Conservation (phyloP, 2,888 invertebrate species). For the Emmelina monodactyla region DNA sequence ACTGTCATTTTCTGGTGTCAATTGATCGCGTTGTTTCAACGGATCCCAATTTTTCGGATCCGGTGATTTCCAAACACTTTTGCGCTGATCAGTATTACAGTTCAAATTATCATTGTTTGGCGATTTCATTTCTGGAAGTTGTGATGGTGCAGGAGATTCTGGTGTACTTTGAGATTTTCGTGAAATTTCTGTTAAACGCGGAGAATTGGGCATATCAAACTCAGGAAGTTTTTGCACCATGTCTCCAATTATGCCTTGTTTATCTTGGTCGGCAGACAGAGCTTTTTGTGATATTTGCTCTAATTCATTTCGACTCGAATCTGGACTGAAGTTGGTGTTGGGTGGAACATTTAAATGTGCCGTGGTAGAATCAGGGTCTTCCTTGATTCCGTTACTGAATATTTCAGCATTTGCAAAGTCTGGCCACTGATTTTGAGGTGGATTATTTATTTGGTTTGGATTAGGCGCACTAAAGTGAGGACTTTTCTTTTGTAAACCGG, state of each 20-base stretch:
- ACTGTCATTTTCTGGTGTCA: conserved; percentile 47
- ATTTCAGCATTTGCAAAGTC: conserved; percentile 51
- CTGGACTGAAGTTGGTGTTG: conserved; percentile 55
- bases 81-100: conserved; percentile 34
- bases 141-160: conserved; percentile 43
- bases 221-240: conserved; percentile 44
- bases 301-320: conserved; percentile 59
- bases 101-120: conserved; percentile 36
- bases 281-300: conserved; percentile 35
- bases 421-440: conserved; percentile 47
- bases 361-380: conserved; percentile 80
- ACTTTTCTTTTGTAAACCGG: conserved; percentile 49
- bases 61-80: conserved; percentile 57
- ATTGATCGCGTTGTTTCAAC: conserved; percentile 41
- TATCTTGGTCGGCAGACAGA: conserved; percentile 31
- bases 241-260: conserved; percentile 32
- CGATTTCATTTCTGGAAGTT: conserved; percentile 45
- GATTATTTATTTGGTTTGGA: conserved; percentile 24
- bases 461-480: conserved; percentile 26
- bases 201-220: conserved; percentile 54
- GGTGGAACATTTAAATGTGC: conserved; percentile 56
- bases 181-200: conserved; percentile 49
- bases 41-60: conserved; percentile 55
- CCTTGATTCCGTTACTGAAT: conserved; percentile 68
- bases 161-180: conserved; percentile 50